phyloP scores from a whole-genome alignment of 2,888 invertebrate species.

The Amphipyra tragopoginis region DNA sequence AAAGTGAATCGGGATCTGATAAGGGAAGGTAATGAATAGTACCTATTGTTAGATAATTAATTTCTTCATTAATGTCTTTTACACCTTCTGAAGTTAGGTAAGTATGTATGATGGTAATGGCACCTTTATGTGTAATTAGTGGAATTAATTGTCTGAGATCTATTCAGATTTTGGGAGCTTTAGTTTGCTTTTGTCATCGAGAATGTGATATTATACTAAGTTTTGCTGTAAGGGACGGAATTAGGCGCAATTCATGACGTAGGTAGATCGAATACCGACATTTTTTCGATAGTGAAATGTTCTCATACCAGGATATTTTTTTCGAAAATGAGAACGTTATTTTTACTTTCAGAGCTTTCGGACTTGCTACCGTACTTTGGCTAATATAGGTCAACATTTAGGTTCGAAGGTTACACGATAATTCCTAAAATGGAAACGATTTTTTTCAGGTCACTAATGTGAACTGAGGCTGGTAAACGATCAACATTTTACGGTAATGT shows the following conservation, averaged over 20 bases:
- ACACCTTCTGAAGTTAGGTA: conserved; percentile 52
- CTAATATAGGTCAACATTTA: no score
- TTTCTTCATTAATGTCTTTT: conserved; percentile 80
- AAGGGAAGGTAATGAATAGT: conserved; percentile 78
- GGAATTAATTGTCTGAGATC: conserved; percentile 55
- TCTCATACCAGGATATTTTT: no score
- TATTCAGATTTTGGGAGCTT: conserved; percentile 38
- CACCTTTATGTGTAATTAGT: conserved; percentile 59
- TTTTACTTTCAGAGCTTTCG: no score
- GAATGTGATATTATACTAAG: conserved; percentile 23
- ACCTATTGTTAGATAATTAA: conserved; percentile 84
- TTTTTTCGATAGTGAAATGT: no score
- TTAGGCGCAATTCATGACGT: neutral
- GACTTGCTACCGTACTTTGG: no score
- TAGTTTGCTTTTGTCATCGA: conserved; percentile 29
- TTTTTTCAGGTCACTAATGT: no score
- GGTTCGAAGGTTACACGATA: no score
- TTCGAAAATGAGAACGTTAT: no score
- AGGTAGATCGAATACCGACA: neutral
- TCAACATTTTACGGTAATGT: no score
- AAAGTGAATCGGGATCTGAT: conserved; percentile 72
- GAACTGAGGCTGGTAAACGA: no score
- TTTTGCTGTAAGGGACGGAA: conserved; percentile 11
- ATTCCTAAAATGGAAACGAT: no score
- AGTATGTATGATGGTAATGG: conserved; percentile 40